A percentile compares a stretch with the other conserved stretches of the same genome.
phyloP scores from a whole-genome alignment of 2,113 vertebrate genomes.

The Globicephala melas region DNA sequence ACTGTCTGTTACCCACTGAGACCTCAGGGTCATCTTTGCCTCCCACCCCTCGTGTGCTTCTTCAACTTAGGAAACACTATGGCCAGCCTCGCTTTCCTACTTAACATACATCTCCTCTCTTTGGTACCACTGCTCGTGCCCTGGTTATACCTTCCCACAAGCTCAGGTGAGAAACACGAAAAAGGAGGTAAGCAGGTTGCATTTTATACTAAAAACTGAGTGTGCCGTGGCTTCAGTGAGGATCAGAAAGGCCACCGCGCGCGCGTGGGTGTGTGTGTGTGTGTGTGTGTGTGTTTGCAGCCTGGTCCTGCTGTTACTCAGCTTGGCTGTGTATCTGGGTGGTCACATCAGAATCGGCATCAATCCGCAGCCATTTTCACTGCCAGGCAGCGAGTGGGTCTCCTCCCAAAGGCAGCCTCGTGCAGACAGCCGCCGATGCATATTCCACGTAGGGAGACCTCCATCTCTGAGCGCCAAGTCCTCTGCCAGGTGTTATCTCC shows the following conservation, averaged over 20 bases:
- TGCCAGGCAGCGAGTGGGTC: background rate
- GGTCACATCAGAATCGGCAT: background rate
- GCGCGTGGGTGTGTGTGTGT: too few relatives aligned
- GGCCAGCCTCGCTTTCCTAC: background rate
- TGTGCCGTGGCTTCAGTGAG: background rate
- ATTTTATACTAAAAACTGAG: background rate
- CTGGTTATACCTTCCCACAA: fast-evolving
- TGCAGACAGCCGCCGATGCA: fast-evolving
- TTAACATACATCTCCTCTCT: background rate
- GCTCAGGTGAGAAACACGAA: background rate
- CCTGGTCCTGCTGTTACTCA: background rate
- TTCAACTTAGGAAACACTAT: fast-evolving
- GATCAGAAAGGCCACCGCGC: background rate
- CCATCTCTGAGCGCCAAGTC: background rate
- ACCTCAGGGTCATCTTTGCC: background rate
- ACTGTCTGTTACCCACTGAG: background rate
- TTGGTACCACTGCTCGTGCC: background rate
- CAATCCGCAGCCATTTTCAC: background rate
- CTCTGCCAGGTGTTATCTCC: background rate
- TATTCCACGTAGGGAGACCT: fast-evolving
- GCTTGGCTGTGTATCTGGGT: too few relatives aligned
- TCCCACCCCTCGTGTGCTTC: fast-evolving
- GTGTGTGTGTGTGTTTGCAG: background rate
- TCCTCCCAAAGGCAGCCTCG: background rate
- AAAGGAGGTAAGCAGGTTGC: background rate